Percentiles rank a stretch among this genome's conserved stretches.
Conservation (phyloP, 2,888 invertebrate genomes). For the Cordilura impudica region DNA sequence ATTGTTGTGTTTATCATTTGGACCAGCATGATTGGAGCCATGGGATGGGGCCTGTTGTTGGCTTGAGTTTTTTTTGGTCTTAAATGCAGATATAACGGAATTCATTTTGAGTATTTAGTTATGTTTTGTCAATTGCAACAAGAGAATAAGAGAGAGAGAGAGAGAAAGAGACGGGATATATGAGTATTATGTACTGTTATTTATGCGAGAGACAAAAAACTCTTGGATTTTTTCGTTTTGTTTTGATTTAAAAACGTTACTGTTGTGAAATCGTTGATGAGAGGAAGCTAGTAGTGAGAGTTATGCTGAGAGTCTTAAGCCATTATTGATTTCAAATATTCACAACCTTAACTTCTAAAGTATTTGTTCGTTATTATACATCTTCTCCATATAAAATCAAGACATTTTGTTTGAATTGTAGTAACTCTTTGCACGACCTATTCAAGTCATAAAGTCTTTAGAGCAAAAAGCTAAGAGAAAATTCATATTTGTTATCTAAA, state of each 20-base stretch:
- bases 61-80: conserved; percentile 72
- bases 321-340: conserved; percentile 32
- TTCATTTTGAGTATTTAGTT: conserved; percentile 70
- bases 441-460: conserved; percentile 7
- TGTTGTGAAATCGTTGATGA: conserved; percentile 43
- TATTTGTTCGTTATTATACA: conserved; percentile 19
- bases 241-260: neutral
- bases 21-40: conserved; percentile 41
- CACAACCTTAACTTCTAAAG: conserved; percentile 41
- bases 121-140: neutral
- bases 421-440: neutral
- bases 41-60: conserved; percentile 57
- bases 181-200: conserved; percentile 23
- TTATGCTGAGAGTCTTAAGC: conserved; percentile 32
- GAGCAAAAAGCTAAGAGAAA: neutral
- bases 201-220: neutral
- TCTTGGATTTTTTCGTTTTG: conserved; percentile 4
- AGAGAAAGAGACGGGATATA: neutral
- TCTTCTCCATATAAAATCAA: conserved; percentile 47
- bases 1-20: conserved; percentile 66
- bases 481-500: conserved; percentile 34
- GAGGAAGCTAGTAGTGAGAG: conserved; percentile 24
- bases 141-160: neutral
- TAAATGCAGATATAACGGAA: conserved; percentile 78
- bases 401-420: conserved; percentile 38